phyloP scores from a whole-genome alignment of 2,888 invertebrate species.

The Pachymerium ferrugineum region DNA sequence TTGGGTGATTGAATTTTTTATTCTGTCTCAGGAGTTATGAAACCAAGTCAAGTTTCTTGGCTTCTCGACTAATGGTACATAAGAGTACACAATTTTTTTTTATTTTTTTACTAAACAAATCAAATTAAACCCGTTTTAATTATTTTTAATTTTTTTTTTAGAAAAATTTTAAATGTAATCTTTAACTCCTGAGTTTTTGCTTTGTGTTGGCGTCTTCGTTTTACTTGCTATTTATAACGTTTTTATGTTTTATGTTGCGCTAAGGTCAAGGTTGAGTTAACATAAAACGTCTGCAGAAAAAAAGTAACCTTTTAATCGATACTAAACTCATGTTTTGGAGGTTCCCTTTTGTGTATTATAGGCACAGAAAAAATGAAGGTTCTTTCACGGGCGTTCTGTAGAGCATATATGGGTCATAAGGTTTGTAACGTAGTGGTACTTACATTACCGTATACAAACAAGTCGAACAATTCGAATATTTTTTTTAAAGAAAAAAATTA shows the following conservation, averaged over 20 bases:
- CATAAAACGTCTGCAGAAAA: background rate
- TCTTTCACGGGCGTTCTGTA: slow-evolving; percentile 3
- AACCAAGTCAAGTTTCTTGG: background rate
- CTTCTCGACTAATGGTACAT: slow-evolving; percentile 3
- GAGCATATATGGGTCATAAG: background rate
- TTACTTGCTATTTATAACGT: too few relatives aligned
- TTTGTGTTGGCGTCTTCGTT: too few relatives aligned
- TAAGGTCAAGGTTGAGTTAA: too few relatives aligned
- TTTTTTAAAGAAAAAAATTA: too few relatives aligned
- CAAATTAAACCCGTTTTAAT: too few relatives aligned
- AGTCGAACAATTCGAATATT: background rate
- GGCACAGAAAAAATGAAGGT: slow-evolving; percentile 3
- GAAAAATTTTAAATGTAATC: too few relatives aligned
- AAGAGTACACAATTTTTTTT: too few relatives aligned
- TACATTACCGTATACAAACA: background rate
- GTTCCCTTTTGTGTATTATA: background rate
- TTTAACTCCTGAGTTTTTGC: too few relatives aligned
- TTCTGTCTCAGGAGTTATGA: background rate
- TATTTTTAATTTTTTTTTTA: background rate
- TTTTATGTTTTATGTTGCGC: too few relatives aligned
- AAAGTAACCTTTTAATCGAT: background rate
- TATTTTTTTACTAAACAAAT: too few relatives aligned
- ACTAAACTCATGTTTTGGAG: background rate
- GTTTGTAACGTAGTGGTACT: too few relatives aligned
- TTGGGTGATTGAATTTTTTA: background rate